Evolutionary conservation across 2,888 invertebrate species (phyloP).

Genomic region (Odontomyia ornata): DNA sequence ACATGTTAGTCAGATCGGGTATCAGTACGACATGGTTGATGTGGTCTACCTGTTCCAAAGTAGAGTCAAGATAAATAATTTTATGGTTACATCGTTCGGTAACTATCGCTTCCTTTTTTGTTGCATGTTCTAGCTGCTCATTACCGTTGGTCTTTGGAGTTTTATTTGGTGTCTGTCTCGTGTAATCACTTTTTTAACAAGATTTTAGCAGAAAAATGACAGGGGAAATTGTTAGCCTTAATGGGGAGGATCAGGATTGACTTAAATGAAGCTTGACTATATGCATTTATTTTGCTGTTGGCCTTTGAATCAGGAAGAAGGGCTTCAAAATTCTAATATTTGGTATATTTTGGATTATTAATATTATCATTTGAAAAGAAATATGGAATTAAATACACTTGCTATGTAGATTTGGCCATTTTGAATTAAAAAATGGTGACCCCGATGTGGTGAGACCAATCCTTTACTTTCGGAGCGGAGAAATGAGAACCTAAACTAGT

Average conservation of each 20-base stretch:
- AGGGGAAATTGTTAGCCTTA: not conserved
- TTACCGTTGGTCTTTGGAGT: not conserved
- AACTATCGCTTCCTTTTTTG: conserved; percentile 40
- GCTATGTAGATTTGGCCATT: too few species aligned
- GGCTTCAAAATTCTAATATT: too few species aligned
- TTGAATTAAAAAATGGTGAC: too few species aligned
- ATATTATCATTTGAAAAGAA: too few species aligned
- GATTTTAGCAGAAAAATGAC: conserved; percentile 5
- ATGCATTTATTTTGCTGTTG: too few species aligned
- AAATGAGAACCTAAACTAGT: too few species aligned
- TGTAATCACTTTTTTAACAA: conserved; percentile 29
- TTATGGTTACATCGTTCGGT: conserved; percentile 45
- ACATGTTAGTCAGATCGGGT: not conserved
- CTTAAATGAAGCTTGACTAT: not conserved
- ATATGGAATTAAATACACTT: too few species aligned
- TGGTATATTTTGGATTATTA: too few species aligned
- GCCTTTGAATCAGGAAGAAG: too few species aligned
- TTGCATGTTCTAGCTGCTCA: conserved; percentile 37
- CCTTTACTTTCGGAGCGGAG: too few species aligned
- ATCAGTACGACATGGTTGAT: not conserved
- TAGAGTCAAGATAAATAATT: conserved; percentile 46
- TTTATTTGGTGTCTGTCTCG: conserved; percentile 1
- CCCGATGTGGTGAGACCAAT: too few species aligned
- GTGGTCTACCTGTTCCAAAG: not conserved
- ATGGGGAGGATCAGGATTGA: not conserved